phyloP scores from a whole-genome alignment of 2,113 vertebrate species.

The Ranitomeya imitator region DNA sequence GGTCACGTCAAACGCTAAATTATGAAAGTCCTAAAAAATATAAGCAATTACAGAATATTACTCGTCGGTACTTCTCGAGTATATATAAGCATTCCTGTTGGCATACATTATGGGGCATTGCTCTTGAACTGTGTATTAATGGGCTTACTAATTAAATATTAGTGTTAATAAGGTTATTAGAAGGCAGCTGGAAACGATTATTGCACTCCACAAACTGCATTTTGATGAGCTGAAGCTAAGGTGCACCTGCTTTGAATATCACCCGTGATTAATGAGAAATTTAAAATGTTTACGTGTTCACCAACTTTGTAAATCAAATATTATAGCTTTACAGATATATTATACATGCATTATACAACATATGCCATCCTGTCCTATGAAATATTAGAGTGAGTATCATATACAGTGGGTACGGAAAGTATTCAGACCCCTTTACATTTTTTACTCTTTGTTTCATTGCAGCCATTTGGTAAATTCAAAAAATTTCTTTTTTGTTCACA shows the following conservation, averaged over 20 bases:
- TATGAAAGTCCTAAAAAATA: not conserved
- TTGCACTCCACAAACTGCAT: slow-evolving; percentile 4
- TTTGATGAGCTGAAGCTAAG: slow-evolving; percentile 5
- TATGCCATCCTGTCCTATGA: too few relatives aligned
- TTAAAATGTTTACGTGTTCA: not conserved
- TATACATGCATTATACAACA: not conserved
- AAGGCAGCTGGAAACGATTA: slow-evolving; percentile 8
- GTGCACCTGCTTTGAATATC: not conserved
- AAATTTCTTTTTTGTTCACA: too few relatives aligned
- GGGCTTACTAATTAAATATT: slow-evolving; percentile 16
- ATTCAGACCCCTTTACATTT: too few relatives aligned
- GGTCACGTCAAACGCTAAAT: not conserved
- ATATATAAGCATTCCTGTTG: not conserved
- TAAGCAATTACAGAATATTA: not conserved
- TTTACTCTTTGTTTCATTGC: too few relatives aligned
- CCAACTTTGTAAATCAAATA: not conserved
- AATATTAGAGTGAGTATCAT: too few relatives aligned
- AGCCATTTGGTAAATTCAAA: too few relatives aligned
- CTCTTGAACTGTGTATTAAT: slow-evolving; percentile 20
- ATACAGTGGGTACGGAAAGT: too few relatives aligned
- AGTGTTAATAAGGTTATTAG: slow-evolving; percentile 17
- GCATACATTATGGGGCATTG: not conserved
- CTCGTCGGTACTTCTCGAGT: not conserved
- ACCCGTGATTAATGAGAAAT: not conserved
- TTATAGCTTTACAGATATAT: not conserved